phyloP scores from a whole-genome alignment of 2,113 vertebrate species.

The Semnornis frantzii region DNA sequence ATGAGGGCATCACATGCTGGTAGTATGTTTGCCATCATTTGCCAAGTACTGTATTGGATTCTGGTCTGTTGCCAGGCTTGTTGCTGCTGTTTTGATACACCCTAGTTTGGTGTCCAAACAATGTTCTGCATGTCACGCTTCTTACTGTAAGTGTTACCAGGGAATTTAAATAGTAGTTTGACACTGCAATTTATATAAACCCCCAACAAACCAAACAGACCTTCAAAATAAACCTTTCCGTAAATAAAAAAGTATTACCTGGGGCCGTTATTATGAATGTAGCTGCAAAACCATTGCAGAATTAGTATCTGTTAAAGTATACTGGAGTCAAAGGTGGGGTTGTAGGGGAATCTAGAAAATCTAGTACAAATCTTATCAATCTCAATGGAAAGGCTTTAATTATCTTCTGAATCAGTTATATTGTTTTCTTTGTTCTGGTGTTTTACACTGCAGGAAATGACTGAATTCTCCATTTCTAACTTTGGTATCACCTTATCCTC shows the following conservation, averaged over 20 bases:
- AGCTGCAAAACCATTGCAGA: neutral
- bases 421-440: neutral
- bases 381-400: neutral
- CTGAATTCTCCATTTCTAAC: neutral
- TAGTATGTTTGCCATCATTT: neutral
- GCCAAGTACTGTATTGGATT: neutral
- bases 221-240: neutral
- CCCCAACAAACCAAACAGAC: neutral
- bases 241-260: neutral
- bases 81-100: neutral
- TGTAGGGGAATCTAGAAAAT: neutral
- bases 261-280: neutral
- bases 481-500: neutral
- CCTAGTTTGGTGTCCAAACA: neutral
- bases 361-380: neutral
- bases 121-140: conserved; percentile 1
- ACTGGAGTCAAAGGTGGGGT: neutral
- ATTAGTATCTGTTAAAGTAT: neutral
- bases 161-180: conserved; percentile 15
- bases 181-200: neutral
- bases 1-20: neutral
- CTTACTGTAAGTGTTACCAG: conserved; percentile 5
- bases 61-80: neutral
- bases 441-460: neutral
- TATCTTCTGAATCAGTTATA: neutral